Evolutionary conservation across 2,888 invertebrate species (phyloP).

Genomic region (Onthophagus sagittarius): DNA sequence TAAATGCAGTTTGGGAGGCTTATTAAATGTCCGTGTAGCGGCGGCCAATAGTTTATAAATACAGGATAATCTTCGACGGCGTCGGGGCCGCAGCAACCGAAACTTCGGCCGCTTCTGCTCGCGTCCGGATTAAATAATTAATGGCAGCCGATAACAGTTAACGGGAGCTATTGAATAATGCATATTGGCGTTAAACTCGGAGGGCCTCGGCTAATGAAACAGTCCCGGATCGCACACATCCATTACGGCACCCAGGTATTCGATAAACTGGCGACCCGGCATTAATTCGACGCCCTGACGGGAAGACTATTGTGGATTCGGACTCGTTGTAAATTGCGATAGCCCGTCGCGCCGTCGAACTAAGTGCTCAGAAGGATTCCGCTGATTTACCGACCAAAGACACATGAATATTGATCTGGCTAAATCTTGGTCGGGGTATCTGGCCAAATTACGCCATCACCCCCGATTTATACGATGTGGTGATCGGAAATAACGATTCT

Average conservation of each 20-base stretch:
- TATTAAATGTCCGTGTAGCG: conserved; percentile 1
- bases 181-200: conserved; percentile 32
- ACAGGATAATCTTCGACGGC: conserved; percentile 3
- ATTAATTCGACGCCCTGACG: conserved; percentile 35
- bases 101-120: conserved; percentile 20
- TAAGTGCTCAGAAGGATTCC: not conserved
- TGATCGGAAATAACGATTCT: not conserved
- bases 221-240: conserved; percentile 32
- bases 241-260: conserved; percentile 32
- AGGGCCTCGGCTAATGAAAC: conserved; percentile 35
- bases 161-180: conserved; percentile 29
- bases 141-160: conserved; percentile 31
- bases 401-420: not conserved
- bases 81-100: not conserved
- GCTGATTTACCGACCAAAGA: not conserved
- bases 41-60: conserved; percentile 1
- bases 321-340: conserved; percentile 24
- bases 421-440: not conserved
- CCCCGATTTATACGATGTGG: not conserved
- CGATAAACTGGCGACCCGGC: conserved; percentile 29
- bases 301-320: conserved; percentile 35
- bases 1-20: conserved; percentile 5
- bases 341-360: conserved; percentile 8
- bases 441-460: not conserved
- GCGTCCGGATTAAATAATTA: conserved; percentile 30